These are phyloP conservation scores for Xerus rutilus DNA, from an alignment of 2,797 vertebrate species.

Conservation along the genomic window DNA sequence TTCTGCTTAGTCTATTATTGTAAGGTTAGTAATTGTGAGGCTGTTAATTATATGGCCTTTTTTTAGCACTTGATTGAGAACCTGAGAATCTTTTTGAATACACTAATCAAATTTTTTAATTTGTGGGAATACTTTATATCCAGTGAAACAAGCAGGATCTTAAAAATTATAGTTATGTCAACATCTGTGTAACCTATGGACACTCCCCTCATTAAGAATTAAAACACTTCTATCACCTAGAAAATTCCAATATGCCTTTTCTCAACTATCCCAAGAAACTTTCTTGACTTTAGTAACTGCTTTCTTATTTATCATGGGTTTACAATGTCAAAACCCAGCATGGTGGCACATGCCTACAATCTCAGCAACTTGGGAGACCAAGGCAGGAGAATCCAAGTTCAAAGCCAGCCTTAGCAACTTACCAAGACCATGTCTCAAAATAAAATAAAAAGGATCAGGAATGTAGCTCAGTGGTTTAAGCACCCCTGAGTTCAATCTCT, in stretches of 20 bases:
- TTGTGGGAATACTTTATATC: slow-evolving; percentile 28
- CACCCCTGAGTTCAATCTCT: too few relatives aligned
- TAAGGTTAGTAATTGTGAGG: background rate
- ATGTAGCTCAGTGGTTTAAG: too few relatives aligned
- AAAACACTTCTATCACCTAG: slow-evolving; percentile 36
- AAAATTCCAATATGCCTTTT: slow-evolving; percentile 12
- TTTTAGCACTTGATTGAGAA: background rate
- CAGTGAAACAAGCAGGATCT: background rate
- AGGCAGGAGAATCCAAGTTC: too few relatives aligned
- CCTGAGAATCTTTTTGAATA: background rate
- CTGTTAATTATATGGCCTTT: background rate
- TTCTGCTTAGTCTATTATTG: background rate
- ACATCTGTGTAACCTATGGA: background rate
- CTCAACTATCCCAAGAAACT: background rate
- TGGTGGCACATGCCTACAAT: too few relatives aligned
- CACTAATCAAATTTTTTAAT: background rate
- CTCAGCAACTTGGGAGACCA: too few relatives aligned
- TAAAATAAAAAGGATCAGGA: too few relatives aligned
- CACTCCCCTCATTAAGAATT: background rate
- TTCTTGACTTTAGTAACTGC: background rate
- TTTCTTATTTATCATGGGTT: background rate
- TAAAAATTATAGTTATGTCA: background rate
- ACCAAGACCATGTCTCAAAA: too few relatives aligned
- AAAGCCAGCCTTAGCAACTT: too few relatives aligned
- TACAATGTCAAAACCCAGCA: background rate